Evolutionary conservation across 2,113 vertebrate species (phyloP).

Genomic region (Sterna hirundo): DNA sequence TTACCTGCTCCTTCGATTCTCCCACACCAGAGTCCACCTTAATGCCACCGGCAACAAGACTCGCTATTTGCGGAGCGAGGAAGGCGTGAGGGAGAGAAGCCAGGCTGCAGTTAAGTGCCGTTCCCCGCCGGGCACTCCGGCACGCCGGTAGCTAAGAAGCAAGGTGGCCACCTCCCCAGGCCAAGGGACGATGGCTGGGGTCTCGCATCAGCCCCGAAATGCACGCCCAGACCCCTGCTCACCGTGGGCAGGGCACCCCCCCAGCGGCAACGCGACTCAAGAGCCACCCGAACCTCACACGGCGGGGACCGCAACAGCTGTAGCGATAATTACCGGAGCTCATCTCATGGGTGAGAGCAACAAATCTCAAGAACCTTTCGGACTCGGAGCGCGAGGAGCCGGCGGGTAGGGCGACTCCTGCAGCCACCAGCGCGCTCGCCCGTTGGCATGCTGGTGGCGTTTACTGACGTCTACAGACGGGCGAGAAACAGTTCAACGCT

Average conservation of each 20-base stretch:
- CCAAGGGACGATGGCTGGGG: too few species aligned
- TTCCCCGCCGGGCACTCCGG: background rate
- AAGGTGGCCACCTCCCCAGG: background rate
- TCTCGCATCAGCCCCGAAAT: fast-evolving
- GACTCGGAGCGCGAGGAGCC: fast-evolving
- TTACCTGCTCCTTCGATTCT: background rate
- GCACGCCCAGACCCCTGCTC: background rate
- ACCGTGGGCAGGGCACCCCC: fast-evolving
- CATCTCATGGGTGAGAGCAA: background rate
- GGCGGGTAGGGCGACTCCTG: background rate
- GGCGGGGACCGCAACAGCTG: fast-evolving
- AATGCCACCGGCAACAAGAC: background rate
- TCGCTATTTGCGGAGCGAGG: fast-evolving
- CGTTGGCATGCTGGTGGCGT: fast-evolving
- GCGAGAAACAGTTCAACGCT: background rate
- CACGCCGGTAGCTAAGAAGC: background rate
- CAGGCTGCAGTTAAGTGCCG: background rate
- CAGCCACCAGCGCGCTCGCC: background rate
- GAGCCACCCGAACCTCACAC: fast-evolving
- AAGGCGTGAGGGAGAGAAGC: background rate
- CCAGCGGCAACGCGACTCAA: fast-evolving
- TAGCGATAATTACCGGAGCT: background rate
- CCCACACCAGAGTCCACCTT: background rate
- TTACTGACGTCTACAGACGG: background rate
- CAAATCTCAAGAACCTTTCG: background rate